These are phyloP conservation scores for Syngnathus scovelli DNA, from an alignment of 2,113 vertebrate species.

Conservation along the genomic window DNA sequence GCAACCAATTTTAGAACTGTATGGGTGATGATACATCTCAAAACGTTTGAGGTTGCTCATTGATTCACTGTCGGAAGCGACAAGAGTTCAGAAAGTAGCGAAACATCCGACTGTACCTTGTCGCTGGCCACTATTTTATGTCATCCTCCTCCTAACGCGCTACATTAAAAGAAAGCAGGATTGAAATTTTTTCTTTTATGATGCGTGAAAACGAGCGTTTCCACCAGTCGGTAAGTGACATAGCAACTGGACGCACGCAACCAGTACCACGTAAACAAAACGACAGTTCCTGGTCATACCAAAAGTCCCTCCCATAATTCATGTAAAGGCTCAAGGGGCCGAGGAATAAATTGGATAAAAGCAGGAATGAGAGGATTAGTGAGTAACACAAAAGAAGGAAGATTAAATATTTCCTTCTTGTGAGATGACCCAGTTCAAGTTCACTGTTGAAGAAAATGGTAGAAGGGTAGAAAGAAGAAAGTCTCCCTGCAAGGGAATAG, in stretches of 20 bases:
- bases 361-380: constrained; percentile 2
- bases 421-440: background rate
- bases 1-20: no score
- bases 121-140: no score
- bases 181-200: no score
- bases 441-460: background rate
- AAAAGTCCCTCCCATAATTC: background rate
- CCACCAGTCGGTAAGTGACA: background rate
- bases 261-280: background rate
- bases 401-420: background rate
- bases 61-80: no score
- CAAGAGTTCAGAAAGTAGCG: no score
- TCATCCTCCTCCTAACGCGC: background rate
- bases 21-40: no score
- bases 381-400: constrained; percentile 9
- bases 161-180: no score
- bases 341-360: background rate
- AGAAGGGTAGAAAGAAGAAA: background rate
- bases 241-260: background rate
- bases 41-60: no score
- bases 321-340: background rate
- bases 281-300: background rate
- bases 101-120: no score
- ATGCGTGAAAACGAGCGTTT: no score
- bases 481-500: background rate